Evolutionary conservation across 1,140 invertebrate species (phyloP).

Genomic region (Spodoptera litura): DNA sequence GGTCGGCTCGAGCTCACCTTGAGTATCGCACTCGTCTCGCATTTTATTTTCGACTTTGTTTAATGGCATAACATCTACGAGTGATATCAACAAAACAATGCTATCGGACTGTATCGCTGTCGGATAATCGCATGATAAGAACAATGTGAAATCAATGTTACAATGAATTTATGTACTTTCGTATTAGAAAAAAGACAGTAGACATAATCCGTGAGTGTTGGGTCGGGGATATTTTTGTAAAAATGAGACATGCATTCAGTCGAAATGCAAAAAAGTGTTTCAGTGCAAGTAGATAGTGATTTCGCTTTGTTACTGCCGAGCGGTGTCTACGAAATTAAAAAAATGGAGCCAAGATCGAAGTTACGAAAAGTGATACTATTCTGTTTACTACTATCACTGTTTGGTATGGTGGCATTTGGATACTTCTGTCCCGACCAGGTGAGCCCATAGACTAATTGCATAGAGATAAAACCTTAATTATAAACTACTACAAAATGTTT

Average conservation of each 20-base stretch:
- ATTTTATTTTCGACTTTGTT: slow-evolving; percentile 71
- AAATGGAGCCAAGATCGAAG: slow-evolving; percentile 91
- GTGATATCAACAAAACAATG: slow-evolving; percentile 74
- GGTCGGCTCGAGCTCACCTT: slow-evolving; percentile 45
- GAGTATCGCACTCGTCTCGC: slow-evolving; percentile 52
- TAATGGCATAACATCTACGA: slow-evolving; percentile 63
- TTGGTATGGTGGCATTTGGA: slow-evolving; percentile 94
- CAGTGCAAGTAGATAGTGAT: slow-evolving; percentile 92
- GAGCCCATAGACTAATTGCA: slow-evolving; percentile 44
- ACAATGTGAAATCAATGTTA: slow-evolving; percentile 60
- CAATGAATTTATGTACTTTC: slow-evolving; percentile 53
- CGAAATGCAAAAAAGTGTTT: slow-evolving; percentile 91
- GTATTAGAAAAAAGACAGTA: slow-evolving; percentile 53
- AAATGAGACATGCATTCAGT: slow-evolving; percentile 85
- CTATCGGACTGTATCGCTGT: slow-evolving; percentile 68
- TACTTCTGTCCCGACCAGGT: slow-evolving; percentile 95
- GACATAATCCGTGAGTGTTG: slow-evolving; percentile 68
- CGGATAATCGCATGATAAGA: slow-evolving; percentile 69
- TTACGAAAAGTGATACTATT: slow-evolving; percentile 91
- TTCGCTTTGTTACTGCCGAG: slow-evolving; percentile 89
- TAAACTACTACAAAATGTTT: not conserved
- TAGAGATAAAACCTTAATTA: not conserved
- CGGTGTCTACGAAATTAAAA: slow-evolving; percentile 91
- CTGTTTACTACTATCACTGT: slow-evolving; percentile 92
- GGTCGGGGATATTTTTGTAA: slow-evolving; percentile 75